Evolutionary conservation across 2,113 vertebrate genomes (phyloP).

Genomic region (Turnix velox): DNA sequence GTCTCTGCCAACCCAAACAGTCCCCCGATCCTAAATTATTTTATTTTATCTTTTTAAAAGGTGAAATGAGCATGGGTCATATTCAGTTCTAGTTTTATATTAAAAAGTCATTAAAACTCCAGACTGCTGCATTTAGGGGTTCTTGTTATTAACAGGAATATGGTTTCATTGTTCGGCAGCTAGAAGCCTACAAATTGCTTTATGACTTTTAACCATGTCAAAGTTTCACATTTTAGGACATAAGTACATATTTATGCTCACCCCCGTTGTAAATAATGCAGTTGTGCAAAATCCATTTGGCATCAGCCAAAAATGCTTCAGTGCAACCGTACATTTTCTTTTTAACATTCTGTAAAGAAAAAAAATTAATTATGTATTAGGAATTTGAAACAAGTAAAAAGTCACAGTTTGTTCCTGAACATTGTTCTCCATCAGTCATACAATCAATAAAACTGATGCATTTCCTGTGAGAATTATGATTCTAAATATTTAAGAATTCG

Average conservation of each 20-base stretch:
- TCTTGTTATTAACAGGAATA: background rate
- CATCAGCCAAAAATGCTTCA: slow-evolving; percentile 95
- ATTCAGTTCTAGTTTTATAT: background rate
- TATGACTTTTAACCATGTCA: background rate
- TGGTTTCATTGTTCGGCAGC: background rate
- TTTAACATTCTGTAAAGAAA: slow-evolving; percentile 87
- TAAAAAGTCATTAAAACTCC: too few relatives aligned
- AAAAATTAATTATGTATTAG: background rate
- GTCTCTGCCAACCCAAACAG: background rate
- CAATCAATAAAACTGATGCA: background rate
- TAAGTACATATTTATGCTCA: slow-evolving; percentile 41
- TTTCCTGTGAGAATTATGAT: background rate
- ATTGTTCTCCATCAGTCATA: background rate
- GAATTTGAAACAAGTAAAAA: background rate
- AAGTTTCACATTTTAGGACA: background rate
- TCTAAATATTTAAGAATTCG: background rate
- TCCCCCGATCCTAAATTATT: background rate
- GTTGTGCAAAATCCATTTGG: slow-evolving; percentile 99
- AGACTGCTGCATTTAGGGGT: background rate
- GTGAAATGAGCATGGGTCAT: background rate
- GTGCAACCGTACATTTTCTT: slow-evolving; percentile 99
- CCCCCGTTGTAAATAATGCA: slow-evolving; percentile 99
- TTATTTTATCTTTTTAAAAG: background rate
- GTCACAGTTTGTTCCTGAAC: background rate
- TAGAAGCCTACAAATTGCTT: background rate